phyloP scores from a whole-genome alignment of 2,797 vertebrate genomes.

The Capromys pilorides region DNA sequence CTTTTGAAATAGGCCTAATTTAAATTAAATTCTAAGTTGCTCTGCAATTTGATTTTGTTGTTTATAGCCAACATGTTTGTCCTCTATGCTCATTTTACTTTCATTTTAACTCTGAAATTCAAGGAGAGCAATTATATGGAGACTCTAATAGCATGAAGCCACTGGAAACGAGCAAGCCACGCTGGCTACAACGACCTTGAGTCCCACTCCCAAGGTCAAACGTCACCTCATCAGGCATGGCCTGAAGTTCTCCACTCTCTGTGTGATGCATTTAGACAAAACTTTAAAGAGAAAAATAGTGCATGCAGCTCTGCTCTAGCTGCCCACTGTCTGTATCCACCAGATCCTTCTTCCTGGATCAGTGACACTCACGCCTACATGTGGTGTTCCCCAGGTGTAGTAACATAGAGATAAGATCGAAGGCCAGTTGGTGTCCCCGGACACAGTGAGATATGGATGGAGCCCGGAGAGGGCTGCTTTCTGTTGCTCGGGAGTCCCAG shows the following conservation, averaged over 20 bases:
- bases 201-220: background rate
- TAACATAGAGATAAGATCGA: too few species aligned
- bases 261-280: background rate
- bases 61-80: background rate
- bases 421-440: too few species aligned
- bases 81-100: background rate
- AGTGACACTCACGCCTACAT: background rate
- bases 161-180: background rate
- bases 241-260: background rate
- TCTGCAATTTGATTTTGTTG: background rate
- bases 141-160: background rate
- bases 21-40: background rate
- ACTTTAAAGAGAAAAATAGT: background rate
- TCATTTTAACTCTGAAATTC: constrained; percentile 19
- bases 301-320: background rate
- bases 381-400: background rate
- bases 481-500: too few species aligned
- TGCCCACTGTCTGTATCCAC: background rate
- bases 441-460: too few species aligned
- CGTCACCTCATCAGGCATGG: background rate
- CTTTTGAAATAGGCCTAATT: background rate
- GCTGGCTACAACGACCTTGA: background rate
- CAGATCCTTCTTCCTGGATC: accelerated
- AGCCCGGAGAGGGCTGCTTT: too few species aligned
- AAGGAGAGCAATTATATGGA: too few species aligned